Conservation (phyloP, 2,113 vertebrate genomes). For the Toxostoma redivivum region DNA sequence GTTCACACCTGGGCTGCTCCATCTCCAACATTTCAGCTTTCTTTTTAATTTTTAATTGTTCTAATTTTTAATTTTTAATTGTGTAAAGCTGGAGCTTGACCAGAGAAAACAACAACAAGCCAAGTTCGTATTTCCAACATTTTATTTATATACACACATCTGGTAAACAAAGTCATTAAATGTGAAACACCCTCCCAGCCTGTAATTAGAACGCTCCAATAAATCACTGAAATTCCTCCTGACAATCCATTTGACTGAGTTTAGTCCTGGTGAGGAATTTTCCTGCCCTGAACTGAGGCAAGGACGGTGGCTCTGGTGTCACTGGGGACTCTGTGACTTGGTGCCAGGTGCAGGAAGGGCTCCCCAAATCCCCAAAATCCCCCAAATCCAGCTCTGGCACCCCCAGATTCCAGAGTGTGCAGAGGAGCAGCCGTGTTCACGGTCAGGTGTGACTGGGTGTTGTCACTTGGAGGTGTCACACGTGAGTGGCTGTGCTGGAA, state of each 20-base stretch:
- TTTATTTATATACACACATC: not conserved
- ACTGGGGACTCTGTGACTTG: accelerated
- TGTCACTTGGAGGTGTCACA: accelerated
- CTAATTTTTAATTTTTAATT: not conserved
- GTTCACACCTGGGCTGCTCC: not conserved
- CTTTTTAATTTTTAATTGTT: not conserved
- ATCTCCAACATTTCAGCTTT: accelerated
- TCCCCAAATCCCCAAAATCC: not conserved
- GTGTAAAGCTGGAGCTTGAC: not conserved
- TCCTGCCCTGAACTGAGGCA: not conserved
- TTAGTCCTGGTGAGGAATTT: not conserved
- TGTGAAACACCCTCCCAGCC: not conserved
- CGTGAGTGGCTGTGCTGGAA: not conserved
- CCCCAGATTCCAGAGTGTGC: accelerated
- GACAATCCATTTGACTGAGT: not conserved
- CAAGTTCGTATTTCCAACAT: not conserved
- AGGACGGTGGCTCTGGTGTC: accelerated
- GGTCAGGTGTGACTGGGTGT: accelerated
- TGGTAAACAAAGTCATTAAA: not conserved
- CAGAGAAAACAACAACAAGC: not conserved
- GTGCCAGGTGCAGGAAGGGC: not conserved
- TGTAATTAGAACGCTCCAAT: not conserved
- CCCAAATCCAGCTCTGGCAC: not conserved
- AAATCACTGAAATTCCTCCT: not conserved
- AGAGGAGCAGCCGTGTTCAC: accelerated